Conservation (phyloP, 2,888 invertebrate genomes). For the Aromia moschata region DNA sequence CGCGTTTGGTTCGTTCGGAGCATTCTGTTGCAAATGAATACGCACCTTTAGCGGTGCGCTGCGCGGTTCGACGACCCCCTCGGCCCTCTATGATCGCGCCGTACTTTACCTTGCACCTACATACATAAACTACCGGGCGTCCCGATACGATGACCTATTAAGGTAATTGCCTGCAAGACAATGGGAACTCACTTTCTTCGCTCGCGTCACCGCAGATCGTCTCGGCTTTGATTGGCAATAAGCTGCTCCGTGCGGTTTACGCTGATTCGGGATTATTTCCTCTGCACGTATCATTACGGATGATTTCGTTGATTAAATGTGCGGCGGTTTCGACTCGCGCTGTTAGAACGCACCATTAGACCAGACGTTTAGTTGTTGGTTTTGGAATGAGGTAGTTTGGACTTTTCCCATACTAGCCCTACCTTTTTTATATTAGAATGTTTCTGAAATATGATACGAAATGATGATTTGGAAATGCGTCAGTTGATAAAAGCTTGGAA, state of each 20-base stretch:
- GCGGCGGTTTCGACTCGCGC: background rate
- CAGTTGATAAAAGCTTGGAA: too few species aligned
- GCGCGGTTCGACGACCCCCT: slow-evolving; percentile 19
- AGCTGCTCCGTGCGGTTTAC: background rate
- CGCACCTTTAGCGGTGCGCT: too few species aligned
- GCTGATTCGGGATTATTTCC: background rate
- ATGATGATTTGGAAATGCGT: too few species aligned
- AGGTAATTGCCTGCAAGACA: slow-evolving; percentile 18
- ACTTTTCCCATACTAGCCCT: too few species aligned
- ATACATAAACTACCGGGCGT: slow-evolving; percentile 18
- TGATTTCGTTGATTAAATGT: background rate
- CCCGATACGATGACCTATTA: slow-evolving; percentile 22
- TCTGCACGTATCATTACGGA: background rate
- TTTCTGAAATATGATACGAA: too few species aligned
- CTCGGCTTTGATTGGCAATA: slow-evolving; percentile 4
- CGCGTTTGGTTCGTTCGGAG: too few species aligned
- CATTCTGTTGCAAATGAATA: too few species aligned
- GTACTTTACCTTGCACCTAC: slow-evolving; percentile 24
- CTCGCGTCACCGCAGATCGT: background rate
- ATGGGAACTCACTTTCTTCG: slow-evolving; percentile 21
- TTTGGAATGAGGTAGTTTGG: too few species aligned
- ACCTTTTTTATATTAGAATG: too few species aligned
- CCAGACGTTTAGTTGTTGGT: too few species aligned
- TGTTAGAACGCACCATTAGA: too few species aligned
- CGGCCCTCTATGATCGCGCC: slow-evolving; percentile 22